Conservation (phyloP, 2,797 vertebrate genomes). For the Gymnoscopelus braueri region DNA sequence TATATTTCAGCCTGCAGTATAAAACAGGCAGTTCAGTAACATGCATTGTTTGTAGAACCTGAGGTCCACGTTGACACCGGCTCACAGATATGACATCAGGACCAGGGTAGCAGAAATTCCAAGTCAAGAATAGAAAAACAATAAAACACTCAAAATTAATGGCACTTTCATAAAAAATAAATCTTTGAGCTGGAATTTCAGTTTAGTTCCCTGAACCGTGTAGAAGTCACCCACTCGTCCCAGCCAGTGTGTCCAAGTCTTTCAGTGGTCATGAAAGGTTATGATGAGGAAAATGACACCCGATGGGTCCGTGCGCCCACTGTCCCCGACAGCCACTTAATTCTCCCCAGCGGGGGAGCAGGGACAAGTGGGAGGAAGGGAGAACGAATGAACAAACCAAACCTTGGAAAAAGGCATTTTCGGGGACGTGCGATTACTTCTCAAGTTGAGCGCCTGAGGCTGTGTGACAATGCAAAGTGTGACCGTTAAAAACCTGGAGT, state of each 20-base stretch:
- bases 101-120: slow-evolving; percentile 39
- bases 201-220: slow-evolving; percentile 36
- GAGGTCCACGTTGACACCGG: not conserved
- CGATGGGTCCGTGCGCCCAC: slow-evolving; percentile 20
- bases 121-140: slow-evolving; percentile 40
- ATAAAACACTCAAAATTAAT: slow-evolving; percentile 60
- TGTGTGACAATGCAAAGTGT: slow-evolving; percentile 37
- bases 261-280: slow-evolving; percentile 62
- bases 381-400: slow-evolving; percentile 19
- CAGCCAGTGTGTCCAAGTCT: slow-evolving; percentile 33
- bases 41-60: slow-evolving; percentile 58
- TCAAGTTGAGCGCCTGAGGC: slow-evolving; percentile 11
- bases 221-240: slow-evolving; percentile 42
- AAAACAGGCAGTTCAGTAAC: slow-evolving; percentile 32
- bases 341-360: slow-evolving; percentile 34
- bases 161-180: slow-evolving; percentile 64
- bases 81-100: slow-evolving; percentile 38
- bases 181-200: slow-evolving; percentile 37
- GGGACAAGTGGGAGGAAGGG: slow-evolving; percentile 5
- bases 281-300: slow-evolving; percentile 23
- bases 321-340: slow-evolving; percentile 11
- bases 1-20: slow-evolving; percentile 42
- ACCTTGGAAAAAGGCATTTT: slow-evolving; percentile 25
- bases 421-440: slow-evolving; percentile 16
- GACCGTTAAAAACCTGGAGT: slow-evolving; percentile 18